These are phyloP conservation scores for Ascidia mentula DNA, from an alignment of 23 tunicate species.

Conservation along the genomic window DNA sequence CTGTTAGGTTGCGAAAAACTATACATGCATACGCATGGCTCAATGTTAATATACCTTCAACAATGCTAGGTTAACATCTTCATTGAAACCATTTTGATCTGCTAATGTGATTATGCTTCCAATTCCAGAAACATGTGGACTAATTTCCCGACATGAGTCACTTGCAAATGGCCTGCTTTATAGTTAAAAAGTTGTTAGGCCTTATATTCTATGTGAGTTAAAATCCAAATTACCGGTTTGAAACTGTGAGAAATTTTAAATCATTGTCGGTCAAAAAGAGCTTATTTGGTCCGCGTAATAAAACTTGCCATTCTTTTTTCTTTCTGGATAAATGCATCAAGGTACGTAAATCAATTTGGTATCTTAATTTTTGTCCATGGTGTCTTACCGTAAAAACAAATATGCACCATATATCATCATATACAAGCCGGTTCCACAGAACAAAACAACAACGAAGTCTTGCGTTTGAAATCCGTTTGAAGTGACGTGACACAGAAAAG, in stretches of 20 bases:
- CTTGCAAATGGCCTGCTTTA: neutral
- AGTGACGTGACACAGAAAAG: conserved; percentile 1
- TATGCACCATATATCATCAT: conserved; percentile 11
- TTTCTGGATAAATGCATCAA: conserved; percentile 27
- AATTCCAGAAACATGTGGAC: conserved; percentile 18
- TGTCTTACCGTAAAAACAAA: conserved; percentile 17
- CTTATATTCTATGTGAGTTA: neutral
- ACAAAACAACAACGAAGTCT: conserved; percentile 1
- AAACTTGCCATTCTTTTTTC: conserved; percentile 40
- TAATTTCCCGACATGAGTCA: neutral
- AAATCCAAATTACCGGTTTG: neutral
- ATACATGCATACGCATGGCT: no score
- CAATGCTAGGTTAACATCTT: conserved; percentile 10
- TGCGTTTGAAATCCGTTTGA: conserved; percentile 1
- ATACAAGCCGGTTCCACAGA: conserved; percentile 14
- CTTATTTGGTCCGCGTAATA: conserved; percentile 55
- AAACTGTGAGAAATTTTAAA: conserved; percentile 24
- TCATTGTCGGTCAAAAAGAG: conserved; percentile 50
- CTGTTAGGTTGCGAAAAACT: neutral
- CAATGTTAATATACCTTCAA: conserved; percentile 19
- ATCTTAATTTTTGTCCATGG: neutral
- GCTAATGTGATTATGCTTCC: conserved; percentile 30
- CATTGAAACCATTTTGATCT: neutral
- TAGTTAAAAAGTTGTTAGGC: neutral
- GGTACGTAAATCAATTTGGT: neutral